These are phyloP conservation scores for Caenorhabditis wallacei DNA, from an alignment of 2,888 invertebrate species.

Conservation along the genomic window DNA sequence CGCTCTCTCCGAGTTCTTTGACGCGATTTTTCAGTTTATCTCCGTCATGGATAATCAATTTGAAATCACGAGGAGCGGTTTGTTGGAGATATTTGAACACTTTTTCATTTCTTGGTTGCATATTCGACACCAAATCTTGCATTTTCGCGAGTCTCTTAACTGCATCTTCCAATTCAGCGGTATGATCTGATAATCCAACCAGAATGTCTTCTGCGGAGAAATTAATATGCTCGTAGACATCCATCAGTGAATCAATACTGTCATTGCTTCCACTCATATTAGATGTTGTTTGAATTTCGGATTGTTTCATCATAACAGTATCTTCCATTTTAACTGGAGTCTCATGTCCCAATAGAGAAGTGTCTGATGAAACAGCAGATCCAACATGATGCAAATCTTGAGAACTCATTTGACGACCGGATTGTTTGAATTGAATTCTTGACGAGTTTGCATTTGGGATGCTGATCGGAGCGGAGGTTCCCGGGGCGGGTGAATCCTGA, in stretches of 20 bases:
- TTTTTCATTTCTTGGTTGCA: slow-evolving; percentile 34
- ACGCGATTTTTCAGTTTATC: slow-evolving; percentile 41
- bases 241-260: slow-evolving; percentile 41
- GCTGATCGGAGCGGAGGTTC: slow-evolving; percentile 65
- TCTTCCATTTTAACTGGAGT: slow-evolving; percentile 40
- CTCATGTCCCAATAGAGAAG: slow-evolving; percentile 46
- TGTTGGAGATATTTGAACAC: slow-evolving; percentile 54
- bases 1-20: slow-evolving; percentile 49
- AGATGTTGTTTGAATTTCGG: background rate
- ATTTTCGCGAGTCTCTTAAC: slow-evolving; percentile 38
- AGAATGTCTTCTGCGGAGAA: slow-evolving; percentile 46
- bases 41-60: slow-evolving; percentile 37
- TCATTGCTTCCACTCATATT: slow-evolving; percentile 30
- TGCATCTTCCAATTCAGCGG: slow-evolving; percentile 43
- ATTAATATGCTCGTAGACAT: slow-evolving; percentile 42
- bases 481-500: slow-evolving; percentile 34
- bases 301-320: slow-evolving; percentile 24
- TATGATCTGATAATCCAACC: slow-evolving; percentile 31
- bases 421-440: slow-evolving; percentile 41
- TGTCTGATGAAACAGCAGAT: slow-evolving; percentile 53
- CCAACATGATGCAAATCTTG: slow-evolving; percentile 42
- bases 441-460: slow-evolving; percentile 55
- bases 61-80: slow-evolving; percentile 51
- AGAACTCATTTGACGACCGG: slow-evolving; percentile 49
- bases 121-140: slow-evolving; percentile 28